Base-by-base conservation (phyloP, 2,888 invertebrate genomes). In the Apoda limacodes region DNA sequence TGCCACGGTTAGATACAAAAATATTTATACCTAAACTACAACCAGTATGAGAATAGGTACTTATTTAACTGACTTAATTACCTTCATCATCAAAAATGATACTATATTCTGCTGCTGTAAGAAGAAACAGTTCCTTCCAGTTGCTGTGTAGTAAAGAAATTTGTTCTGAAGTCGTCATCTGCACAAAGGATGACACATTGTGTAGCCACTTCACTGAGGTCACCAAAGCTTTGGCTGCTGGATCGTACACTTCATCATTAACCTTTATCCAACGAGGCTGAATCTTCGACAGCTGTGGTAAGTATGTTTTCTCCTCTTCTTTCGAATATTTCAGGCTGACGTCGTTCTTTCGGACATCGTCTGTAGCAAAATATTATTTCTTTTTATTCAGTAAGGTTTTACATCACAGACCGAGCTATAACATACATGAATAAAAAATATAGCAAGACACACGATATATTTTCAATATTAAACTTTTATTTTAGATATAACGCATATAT, bases 111-210 rank as follows among this genome's bases (percentile, higher is more conserved):
- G 92, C 90, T 5, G 92, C 90, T 15, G 90, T 92, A 6, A 94
- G 63, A 2, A 93, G 83, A 59, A 93, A 93, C 3, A 94, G 66
- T 57, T 93, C 93, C 48, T 87, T 88, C 94, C 94, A 94, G 15
- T 90, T 88, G 53, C 86, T 88, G 50, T 90, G 88, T 30, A 94
- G 66, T 21, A 94, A 76, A 28, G 85, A 82, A 1, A 86, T 84
- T 56, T 92, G 93, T 49, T 93, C 93, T 26, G 85, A 42, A 2
- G 48, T 43, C 28, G 63, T 60, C 43, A 90, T 83, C 59, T 90
- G 88, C 9, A 87, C 64, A 58, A 92, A 93, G 1, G 90, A 86
- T 1, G 89, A 87, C 28, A 93, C 87, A 28, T 87, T 88, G 43
- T 88, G 83, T 1, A 91, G 86, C 93, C 93, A 94, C 58, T 89